Base-by-base conservation (phyloP, 37 sponge, comb jelly and placozoan genomes). In the Eunapius fragilis region DNA sequence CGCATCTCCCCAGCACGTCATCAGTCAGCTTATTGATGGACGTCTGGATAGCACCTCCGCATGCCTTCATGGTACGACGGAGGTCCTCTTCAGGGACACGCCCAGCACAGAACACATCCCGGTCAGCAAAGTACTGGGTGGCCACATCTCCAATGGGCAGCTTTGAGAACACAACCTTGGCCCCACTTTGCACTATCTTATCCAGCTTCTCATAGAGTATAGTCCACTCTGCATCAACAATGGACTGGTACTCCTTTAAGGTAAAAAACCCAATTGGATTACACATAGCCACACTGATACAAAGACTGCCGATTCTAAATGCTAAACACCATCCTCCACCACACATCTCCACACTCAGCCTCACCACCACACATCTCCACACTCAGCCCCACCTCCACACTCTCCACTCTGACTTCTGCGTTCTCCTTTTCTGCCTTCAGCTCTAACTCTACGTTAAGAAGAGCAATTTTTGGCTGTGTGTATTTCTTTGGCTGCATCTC, bases 71-170 rank as follows among this genome's bases (percentile, higher is more conserved):
- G 31, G 98, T 99, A 2, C 98, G 84, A 70, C 95, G 78, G 72
- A 99, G 86, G 76, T 99, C 99, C 49, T 95, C 99, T 25, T 97
- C 96, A 2, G 89, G 76, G 11, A 99, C 99, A 27, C 99, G 95
- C 3, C 99, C 99, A 79, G 99, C 99, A 91, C 99, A 99, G 85
- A 99, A 99, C 11, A 99, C 84, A 71, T 99, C 99, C 88, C 99
- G 95, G 90, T 99, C 99, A 69, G 99, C 99, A 89, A 99, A 99
- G 95, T 97, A 99, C 83, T 99, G 99, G 25, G 99, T 99, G 41
- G 99, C 99, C 17, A 99, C 99, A 91, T 99, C 99, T 37, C 99
- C 99, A 84, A 99, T 99, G 27, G 99, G 98, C 32, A 99, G 93
- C 76, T 97, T 99, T 19, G 99, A 99, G 74, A 99, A 90, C 37